phyloP scores from a whole-genome alignment of 2,888 invertebrate genomes.

The Sinhomidia bicolor region DNA sequence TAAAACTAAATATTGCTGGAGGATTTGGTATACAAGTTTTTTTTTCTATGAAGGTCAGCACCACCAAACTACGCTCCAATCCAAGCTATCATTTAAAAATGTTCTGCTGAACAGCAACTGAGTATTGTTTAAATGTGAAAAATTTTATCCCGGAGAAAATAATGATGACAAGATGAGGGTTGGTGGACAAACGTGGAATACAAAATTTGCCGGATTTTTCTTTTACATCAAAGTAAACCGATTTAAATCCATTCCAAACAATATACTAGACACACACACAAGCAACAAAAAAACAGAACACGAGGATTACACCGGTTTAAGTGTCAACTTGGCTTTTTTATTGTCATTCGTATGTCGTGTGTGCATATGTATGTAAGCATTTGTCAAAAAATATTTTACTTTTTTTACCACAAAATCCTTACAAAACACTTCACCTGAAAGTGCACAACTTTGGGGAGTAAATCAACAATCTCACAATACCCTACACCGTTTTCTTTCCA shows the following conservation, averaged over 20 bases:
- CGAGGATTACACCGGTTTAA: conserved; percentile 43
- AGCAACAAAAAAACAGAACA: conserved; percentile 1
- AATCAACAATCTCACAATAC: conserved; percentile 48
- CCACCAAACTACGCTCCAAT: conserved; percentile 18
- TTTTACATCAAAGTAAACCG: conserved; percentile 23
- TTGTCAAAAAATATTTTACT: background rate
- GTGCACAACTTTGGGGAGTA: background rate
- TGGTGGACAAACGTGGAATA: conserved; percentile 36
- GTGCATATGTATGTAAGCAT: background rate
- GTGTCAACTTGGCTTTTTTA: conserved; percentile 39
- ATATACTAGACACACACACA: conserved; percentile 25
- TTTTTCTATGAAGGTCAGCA: conserved; percentile 53
- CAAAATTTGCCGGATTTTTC: conserved; percentile 14
- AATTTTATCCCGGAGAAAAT: background rate
- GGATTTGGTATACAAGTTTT: conserved; percentile 18
- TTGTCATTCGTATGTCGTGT: background rate
- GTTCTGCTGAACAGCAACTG: background rate
- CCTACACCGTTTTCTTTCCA: background rate
- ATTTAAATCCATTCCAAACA: conserved; percentile 29
- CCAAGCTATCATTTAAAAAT: background rate
- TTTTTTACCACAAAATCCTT: background rate
- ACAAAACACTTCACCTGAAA: background rate
- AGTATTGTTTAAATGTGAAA: background rate
- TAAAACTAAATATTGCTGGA: background rate
- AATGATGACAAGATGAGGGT: conserved; percentile 42